phyloP scores from a whole-genome alignment of 2,888 invertebrate species.

The Furcula furcula region DNA sequence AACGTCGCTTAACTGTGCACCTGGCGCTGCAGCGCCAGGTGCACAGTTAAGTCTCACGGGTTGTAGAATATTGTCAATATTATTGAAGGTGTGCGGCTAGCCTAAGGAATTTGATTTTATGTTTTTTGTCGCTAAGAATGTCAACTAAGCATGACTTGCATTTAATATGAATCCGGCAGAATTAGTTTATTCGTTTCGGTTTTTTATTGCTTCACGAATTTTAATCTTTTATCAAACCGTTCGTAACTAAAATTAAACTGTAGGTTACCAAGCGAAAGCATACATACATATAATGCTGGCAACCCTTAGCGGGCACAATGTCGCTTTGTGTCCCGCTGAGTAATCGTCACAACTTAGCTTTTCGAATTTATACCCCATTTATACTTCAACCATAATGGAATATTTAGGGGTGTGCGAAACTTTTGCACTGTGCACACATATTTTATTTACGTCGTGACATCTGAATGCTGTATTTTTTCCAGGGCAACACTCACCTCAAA shows the following conservation, averaged over 20 bases:
- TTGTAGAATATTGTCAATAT: no score
- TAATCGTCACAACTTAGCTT: constrained; percentile 62
- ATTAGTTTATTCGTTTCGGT: constrained; percentile 1
- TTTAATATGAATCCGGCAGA: neutral
- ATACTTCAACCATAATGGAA: constrained; percentile 60
- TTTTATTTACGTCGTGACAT: constrained; percentile 56
- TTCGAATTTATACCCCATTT: constrained; percentile 58
- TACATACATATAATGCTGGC: constrained; percentile 31
- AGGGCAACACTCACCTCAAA: constrained; percentile 6
- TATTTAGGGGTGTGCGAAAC: constrained; percentile 61
- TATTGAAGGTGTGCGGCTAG: neutral
- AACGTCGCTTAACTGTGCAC: no score
- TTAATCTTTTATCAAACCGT: neutral
- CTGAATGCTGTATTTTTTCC: constrained; percentile 42
- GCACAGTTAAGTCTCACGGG: no score
- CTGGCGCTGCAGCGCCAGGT: no score
- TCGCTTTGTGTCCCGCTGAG: constrained; percentile 56
- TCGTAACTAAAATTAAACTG: constrained; percentile 14
- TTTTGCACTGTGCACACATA: constrained; percentile 50
- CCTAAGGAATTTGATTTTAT: neutral
- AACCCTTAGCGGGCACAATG: constrained; percentile 38
- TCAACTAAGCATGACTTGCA: constrained; percentile 2
- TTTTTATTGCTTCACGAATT: neutral
- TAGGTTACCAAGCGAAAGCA: constrained; percentile 23
- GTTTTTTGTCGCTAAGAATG: neutral